Evolutionary conservation across 2,113 vertebrate genomes (phyloP).

Genomic region (Menura novaehollandiae): DNA sequence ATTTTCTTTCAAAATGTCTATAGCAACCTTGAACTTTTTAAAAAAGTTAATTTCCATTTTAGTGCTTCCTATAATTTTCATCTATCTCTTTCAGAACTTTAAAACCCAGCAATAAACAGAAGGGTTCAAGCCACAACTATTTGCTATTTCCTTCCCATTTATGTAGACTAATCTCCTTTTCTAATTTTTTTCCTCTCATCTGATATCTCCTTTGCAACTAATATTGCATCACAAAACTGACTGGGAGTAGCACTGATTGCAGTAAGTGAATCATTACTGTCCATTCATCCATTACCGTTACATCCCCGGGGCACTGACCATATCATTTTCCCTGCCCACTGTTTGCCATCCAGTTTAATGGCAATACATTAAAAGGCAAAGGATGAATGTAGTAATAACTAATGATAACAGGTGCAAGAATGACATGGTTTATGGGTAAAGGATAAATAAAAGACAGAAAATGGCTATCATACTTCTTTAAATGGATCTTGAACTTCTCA

Average conservation of each 20-base stretch:
- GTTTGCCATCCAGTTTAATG: slow-evolving; percentile 37
- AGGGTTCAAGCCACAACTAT: neutral
- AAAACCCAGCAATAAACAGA: neutral
- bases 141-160: slow-evolving; percentile 6
- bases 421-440: slow-evolving; percentile 23
- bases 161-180: neutral
- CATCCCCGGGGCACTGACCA: neutral
- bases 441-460: slow-evolving; percentile 16
- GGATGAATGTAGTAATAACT: slow-evolving; percentile 25
- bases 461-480: neutral
- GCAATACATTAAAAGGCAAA: slow-evolving; percentile 6
- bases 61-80: neutral
- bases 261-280: slow-evolving; percentile 45
- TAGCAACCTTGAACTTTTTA: neutral
- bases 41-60: neutral
- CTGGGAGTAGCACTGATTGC: slow-evolving; percentile 16
- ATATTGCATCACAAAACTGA: slow-evolving; percentile 1
- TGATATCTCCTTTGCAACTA: neutral
- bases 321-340: neutral
- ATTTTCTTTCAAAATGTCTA: neutral
- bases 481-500: neutral
- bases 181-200: neutral
- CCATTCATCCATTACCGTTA: slow-evolving; percentile 35
- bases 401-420: neutral
- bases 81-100: neutral